Evolutionary conservation across 2,797 vertebrate genomes (phyloP), one percentile per base, ranked within the genome.

Genomic region (Danio albolineatus): DNA sequence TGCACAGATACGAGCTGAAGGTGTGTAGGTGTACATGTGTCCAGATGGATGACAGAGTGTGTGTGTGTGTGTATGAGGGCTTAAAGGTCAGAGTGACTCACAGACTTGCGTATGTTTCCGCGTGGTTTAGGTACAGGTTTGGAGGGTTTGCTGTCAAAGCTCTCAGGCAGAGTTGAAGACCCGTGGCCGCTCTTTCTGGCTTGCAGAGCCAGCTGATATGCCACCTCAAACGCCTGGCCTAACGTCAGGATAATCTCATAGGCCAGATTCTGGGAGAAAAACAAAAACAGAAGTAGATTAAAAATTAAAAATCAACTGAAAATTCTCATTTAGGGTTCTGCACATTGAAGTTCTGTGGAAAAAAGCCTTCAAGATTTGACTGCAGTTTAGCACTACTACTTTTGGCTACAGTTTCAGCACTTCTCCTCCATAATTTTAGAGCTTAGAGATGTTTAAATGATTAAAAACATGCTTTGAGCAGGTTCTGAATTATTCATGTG

Each of bases 171-270:
- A 0, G 98, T 99, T 87, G 97, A 98, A 28, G 98, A 98, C 10
- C 93, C 93, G 56, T 99, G 98, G n/a, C 97, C 98, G 19, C 96
- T 96, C 93, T 99, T 98, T 81, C 97, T 93, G 76, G 97, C 98
- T 89, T 99, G 98, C 72, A 99, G 95, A 44, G 98, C 98, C 83
- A 99, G 92, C 92, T 99, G 98, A 90, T 99, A 99, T 57, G 98
- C 98, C 82, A 99, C 98, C 89, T 99, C 97, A 87, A 99, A 99
- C 14, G 97, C 98, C 92, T 99, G 98, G 89, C 98, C 98, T 76
- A 99, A 93, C 0, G 98, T 99, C 86, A 99, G 92, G 93, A 99
- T 99, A 92, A 99, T 99, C 94, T 99, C 98, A 0, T 99, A 99
- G 79, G 98, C 97, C 94, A 99, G 91, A 92, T 99, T 99, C 97